Conservation (phyloP, 2,888 invertebrate species). For the Buathra laborator region DNA sequence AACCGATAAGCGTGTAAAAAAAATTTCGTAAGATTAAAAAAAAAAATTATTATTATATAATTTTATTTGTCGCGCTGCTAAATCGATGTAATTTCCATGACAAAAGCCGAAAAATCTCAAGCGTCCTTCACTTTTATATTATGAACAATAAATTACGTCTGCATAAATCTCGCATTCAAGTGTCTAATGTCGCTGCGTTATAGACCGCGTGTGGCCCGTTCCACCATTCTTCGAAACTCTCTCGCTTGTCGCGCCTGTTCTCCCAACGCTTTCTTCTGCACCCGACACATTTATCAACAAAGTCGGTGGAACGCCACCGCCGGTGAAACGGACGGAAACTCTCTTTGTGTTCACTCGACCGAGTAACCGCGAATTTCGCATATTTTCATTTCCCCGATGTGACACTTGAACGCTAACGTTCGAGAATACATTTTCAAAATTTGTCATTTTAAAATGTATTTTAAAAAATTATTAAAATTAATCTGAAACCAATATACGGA, state of each 20-base stretch:
- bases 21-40: background rate
- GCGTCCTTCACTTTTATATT: conserved; percentile 13
- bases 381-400: conserved; percentile 1
- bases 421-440: background rate
- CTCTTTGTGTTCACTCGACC: conserved; percentile 43
- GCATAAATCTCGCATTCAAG: conserved; percentile 66
- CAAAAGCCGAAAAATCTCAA: conserved; percentile 31
- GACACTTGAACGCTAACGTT: conserved; percentile 7
- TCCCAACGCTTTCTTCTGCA: conserved; percentile 39
- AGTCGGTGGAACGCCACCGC: conserved; percentile 24
- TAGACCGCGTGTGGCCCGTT: background rate
- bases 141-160: conserved; percentile 59
- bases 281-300: conserved; percentile 61
- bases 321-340: conserved; percentile 51
- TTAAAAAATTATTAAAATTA: background rate
- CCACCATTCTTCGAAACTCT: conserved; percentile 50
- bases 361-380: conserved; percentile 24
- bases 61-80: background rate
- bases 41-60: background rate
- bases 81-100: background rate
- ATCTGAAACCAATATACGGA: background rate
- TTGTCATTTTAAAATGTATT: too few relatives aligned
- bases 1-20: background rate
- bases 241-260: conserved; percentile 41
- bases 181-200: conserved; percentile 52